Percentiles rank a stretch among this genome's conserved stretches.
Evolutionary conservation across 2,113 vertebrate genomes (phyloP).

Genomic region (Elaphurus davidianus): DNA sequence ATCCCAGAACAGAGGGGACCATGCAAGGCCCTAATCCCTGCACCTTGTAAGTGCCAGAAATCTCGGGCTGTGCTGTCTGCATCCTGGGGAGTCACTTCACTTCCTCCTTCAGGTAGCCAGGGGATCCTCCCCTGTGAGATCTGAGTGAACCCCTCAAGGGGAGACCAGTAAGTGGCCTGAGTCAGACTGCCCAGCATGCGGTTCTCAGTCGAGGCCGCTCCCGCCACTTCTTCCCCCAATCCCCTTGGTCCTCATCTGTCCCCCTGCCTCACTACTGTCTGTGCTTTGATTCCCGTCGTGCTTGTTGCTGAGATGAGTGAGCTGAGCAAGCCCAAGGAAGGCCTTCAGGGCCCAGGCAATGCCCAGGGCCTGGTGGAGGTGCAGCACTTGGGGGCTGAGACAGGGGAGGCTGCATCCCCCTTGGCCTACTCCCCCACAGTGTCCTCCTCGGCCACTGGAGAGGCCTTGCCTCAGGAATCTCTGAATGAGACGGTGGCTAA

Average conservation of each 20-base stretch:
- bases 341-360: neutral
- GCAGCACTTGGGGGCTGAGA: too few relatives aligned
- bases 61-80: neutral
- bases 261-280: neutral
- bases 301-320: neutral
- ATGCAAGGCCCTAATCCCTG: neutral
- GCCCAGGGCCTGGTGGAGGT: neutral
- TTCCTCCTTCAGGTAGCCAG: neutral
- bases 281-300: neutral
- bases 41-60: accelerated
- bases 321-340: neutral
- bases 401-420: too few relatives aligned
- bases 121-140: neutral
- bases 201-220: neutral
- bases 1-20: neutral
- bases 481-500: too few relatives aligned
- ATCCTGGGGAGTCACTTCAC: neutral
- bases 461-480: too few relatives aligned
- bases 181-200: neutral
- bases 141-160: neutral
- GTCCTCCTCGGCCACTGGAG: too few relatives aligned
- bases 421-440: too few relatives aligned
- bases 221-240: neutral
- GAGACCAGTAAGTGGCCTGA: neutral
- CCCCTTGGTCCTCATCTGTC: neutral